phyloP scores from a whole-genome alignment of 2,797 vertebrate genomes.

The Xyrichtys novacula region DNA sequence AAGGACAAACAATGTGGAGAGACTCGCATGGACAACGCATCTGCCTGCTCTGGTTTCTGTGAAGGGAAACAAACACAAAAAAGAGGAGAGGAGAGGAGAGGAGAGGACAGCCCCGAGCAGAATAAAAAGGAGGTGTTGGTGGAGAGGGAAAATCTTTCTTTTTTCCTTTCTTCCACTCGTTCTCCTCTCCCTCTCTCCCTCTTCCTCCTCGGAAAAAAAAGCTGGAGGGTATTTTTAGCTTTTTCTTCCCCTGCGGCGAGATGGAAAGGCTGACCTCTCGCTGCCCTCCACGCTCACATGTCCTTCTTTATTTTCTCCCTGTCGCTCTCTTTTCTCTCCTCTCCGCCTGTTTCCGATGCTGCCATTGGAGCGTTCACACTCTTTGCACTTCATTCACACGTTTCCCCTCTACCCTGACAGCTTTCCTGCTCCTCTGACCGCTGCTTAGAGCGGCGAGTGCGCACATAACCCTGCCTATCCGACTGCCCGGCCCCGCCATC shows the following conservation, averaged over 20 bases:
- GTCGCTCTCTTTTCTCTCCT: constrained; percentile 27
- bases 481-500: constrained; percentile 18
- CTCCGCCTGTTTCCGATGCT: constrained; percentile 31
- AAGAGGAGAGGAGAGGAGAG: constrained; percentile 10
- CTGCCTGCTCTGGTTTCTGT: constrained; percentile 68
- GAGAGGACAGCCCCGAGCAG: constrained; percentile 62
- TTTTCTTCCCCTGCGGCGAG: constrained; percentile 70
- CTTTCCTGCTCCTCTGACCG: constrained; percentile 58
- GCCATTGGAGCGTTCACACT: constrained; percentile 47
- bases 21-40: constrained; percentile 60
- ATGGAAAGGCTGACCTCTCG: constrained; percentile 74
- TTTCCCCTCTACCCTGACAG: constrained; percentile 64
- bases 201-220: constrained; percentile 55
- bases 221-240: constrained; percentile 81
- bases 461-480: constrained; percentile 30
- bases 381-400: constrained; percentile 69
- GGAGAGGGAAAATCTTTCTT: constrained; percentile 20
- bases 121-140: constrained; percentile 24
- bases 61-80: constrained; percentile 37
- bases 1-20: constrained; percentile 62
- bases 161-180: constrained; percentile 41
- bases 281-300: constrained; percentile 65
- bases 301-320: constrained; percentile 67
- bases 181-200: constrained; percentile 36
- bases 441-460: constrained; percentile 45